A percentile compares a stretch with the other conserved stretches of the same genome.
Evolutionary conservation across 1,140 invertebrate species (phyloP).

Genomic region (Laupala kohalensis): DNA sequence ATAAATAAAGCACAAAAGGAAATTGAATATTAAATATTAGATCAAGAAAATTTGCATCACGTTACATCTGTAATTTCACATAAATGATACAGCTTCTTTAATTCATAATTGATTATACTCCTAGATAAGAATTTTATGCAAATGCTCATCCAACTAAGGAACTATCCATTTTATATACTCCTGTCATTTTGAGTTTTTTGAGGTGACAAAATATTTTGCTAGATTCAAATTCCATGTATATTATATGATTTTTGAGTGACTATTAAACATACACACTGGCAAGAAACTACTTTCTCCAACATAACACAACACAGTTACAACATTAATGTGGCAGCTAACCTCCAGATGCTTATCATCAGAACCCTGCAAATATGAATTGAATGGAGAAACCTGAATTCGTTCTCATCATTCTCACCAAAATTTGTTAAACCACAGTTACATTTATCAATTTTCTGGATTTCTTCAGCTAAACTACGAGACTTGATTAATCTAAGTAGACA

Average conservation of each 20-base stretch:
- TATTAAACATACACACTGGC: not conserved
- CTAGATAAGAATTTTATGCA: too few species aligned
- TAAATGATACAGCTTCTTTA: too few species aligned
- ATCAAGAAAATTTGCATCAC: too few species aligned
- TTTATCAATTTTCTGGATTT: not conserved
- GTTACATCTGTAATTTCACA: too few species aligned
- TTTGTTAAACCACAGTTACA: not conserved
- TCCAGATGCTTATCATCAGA: not conserved
- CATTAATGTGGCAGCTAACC: not conserved
- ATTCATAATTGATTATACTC: too few species aligned
- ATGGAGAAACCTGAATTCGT: not conserved
- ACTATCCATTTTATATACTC: too few species aligned
- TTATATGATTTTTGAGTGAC: not conserved
- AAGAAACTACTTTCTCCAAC: not conserved
- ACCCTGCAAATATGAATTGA: not conserved
- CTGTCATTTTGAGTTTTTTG: too few species aligned
- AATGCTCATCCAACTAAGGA: too few species aligned
- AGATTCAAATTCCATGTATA: not conserved
- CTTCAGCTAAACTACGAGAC: not conserved
- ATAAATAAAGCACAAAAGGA: too few species aligned
- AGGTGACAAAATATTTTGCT: too few species aligned
- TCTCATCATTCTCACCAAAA: not conserved
- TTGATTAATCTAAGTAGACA: not conserved
- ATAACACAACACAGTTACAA: too few species aligned
- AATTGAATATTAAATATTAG: too few species aligned